A percentile compares a stretch with the other conserved stretches of the same genome.
Evolutionary conservation across 2,888 invertebrate genomes (phyloP).

Genomic region (Helleia helle): DNA sequence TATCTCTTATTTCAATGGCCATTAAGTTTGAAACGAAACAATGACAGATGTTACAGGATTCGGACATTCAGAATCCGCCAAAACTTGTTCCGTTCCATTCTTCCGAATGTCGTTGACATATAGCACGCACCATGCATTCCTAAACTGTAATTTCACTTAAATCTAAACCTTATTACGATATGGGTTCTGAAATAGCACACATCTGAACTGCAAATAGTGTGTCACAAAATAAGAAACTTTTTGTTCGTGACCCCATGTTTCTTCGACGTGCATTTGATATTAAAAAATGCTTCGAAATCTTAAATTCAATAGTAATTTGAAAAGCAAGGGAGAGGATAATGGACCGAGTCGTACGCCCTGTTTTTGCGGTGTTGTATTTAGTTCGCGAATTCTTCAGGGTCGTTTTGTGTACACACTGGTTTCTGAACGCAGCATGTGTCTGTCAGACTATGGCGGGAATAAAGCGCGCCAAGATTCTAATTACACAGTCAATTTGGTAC

Average conservation of each 20-base stretch:
- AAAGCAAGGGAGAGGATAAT: constrained; percentile 59
- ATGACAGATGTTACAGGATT: constrained; percentile 19
- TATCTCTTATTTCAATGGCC: constrained; percentile 23
- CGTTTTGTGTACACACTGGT: constrained; percentile 64
- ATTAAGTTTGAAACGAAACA: constrained; percentile 24
- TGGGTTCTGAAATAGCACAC: constrained; percentile 33
- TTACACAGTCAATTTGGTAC: constrained; percentile 71
- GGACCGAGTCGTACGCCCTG: constrained; percentile 51
- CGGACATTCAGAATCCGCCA: constrained; percentile 36
- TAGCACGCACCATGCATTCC: constrained; percentile 34
- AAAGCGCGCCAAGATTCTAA: constrained; percentile 57
- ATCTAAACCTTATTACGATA: constrained; percentile 52
- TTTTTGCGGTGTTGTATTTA: constrained; percentile 70
- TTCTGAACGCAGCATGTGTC: constrained; percentile 60
- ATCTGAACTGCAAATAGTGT: constrained; percentile 28
- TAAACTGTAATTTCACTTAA: constrained; percentile 31
- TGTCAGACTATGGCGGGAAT: constrained; percentile 40
- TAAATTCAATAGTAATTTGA: constrained; percentile 71
- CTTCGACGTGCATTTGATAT: constrained; percentile 56
- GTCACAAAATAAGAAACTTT: constrained; percentile 30
- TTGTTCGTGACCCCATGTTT: constrained; percentile 40
- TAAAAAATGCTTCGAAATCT: constrained; percentile 64
- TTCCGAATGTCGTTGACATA: constrained; percentile 39
- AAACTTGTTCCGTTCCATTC: constrained; percentile 55
- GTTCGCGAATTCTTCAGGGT: constrained; percentile 62